phyloP scores from a whole-genome alignment of 1,140 invertebrate genomes.

The Polypedilum vanderplanki region DNA sequence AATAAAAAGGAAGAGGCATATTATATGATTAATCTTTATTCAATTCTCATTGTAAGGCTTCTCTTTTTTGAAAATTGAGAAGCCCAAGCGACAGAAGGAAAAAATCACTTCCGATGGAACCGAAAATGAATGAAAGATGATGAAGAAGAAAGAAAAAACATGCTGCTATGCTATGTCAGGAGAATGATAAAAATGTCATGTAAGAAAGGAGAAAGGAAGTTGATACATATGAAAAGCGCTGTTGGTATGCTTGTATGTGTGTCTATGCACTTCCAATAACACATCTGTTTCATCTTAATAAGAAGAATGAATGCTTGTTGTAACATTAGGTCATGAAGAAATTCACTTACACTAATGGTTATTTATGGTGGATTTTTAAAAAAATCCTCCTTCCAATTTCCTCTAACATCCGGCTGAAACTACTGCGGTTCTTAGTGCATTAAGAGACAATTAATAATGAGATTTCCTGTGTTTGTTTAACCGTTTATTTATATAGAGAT shows the following conservation, averaged over 20 bases:
- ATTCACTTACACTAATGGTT: neutral
- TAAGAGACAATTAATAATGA: neutral
- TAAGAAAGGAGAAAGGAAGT: conserved; percentile 13
- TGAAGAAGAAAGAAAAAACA: neutral
- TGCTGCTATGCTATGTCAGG: conserved; percentile 10
- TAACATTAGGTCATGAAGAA: conserved; percentile 3
- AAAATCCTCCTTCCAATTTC: neutral
- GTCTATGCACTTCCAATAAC: neutral
- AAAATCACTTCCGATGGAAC: conserved; percentile 25
- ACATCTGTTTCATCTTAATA: conserved; percentile 3
- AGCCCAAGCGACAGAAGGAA: neutral
- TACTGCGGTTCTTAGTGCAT: neutral
- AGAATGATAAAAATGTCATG: conserved; percentile 13
- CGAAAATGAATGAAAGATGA: neutral
- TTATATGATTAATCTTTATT: neutral
- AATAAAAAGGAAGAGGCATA: conserved; percentile 8
- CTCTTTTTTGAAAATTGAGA: neutral
- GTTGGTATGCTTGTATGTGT: too few species aligned
- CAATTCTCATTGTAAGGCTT: conserved; percentile 8
- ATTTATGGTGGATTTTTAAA: neutral
- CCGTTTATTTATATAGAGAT: neutral
- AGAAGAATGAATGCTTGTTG: neutral
- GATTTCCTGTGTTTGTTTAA: neutral
- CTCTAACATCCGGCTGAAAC: neutral
- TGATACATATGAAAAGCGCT: too few species aligned